Evolutionary conservation across 2,888 invertebrate species (phyloP).

Genomic region (Patella ulyssiponensis): DNA sequence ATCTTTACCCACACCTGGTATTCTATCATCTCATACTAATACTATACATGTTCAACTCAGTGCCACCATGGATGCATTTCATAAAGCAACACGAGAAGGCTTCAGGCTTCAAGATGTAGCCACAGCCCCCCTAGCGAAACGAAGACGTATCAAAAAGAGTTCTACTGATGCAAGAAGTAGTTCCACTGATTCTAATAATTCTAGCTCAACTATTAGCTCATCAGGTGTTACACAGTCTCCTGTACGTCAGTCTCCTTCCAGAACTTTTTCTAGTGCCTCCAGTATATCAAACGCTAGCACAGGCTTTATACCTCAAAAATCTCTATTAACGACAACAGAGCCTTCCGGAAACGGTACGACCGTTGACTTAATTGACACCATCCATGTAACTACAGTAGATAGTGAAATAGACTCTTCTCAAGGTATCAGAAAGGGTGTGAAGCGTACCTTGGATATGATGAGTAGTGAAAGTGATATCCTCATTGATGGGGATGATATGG

Average conservation of each 20-base stretch:
- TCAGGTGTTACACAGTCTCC: slow-evolving; percentile 40
- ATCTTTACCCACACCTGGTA: slow-evolving; percentile 78
- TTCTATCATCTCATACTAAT: slow-evolving; percentile 73
- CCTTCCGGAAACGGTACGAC: background rate
- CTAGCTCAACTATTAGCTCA: slow-evolving; percentile 46
- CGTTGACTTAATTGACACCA: slow-evolving; percentile 16
- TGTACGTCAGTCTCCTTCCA: slow-evolving; percentile 48
- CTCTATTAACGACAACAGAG: slow-evolving; percentile 14
- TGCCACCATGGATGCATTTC: slow-evolving; percentile 80
- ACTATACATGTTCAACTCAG: slow-evolving; percentile 77
- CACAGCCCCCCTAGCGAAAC: slow-evolving; percentile 81
- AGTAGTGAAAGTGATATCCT: background rate
- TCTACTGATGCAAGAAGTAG: slow-evolving; percentile 61
- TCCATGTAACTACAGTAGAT: slow-evolving; percentile 21
- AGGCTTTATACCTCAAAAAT: slow-evolving; percentile 58
- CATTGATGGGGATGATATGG: slow-evolving; percentile 22
- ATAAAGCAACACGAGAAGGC: slow-evolving; percentile 81
- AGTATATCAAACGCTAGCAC: slow-evolving; percentile 56
- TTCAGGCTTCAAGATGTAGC: slow-evolving; percentile 82
- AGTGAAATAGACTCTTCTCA: slow-evolving; percentile 11
- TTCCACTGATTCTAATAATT: slow-evolving; percentile 64
- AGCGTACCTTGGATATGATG: slow-evolving; percentile 30
- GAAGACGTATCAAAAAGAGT: slow-evolving; percentile 76
- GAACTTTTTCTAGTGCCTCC: slow-evolving; percentile 56
- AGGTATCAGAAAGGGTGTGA: slow-evolving; percentile 11